These are phyloP conservation scores for Eudasyphora cyanicolor DNA, from an alignment of 2,888 invertebrate species.

Conservation along the genomic window DNA sequence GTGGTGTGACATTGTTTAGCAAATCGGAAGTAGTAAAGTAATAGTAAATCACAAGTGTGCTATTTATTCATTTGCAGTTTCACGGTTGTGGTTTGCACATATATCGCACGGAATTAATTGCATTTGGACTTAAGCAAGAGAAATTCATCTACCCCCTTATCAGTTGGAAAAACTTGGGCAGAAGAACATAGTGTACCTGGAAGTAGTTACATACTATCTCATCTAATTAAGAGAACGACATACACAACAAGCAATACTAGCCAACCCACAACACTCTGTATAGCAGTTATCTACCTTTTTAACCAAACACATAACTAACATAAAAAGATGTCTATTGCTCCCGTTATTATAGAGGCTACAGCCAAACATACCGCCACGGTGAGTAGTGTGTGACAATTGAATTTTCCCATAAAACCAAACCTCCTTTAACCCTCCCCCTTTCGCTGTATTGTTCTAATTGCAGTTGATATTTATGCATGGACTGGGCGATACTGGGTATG, in stretches of 20 bases:
- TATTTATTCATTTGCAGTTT: too few species aligned
- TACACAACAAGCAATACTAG: slow-evolving; percentile 40
- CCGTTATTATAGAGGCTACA: slow-evolving; percentile 90
- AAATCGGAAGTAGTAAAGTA: too few species aligned
- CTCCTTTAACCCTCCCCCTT: neutral
- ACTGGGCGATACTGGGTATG: slow-evolving; percentile 96
- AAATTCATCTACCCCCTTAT: too few species aligned
- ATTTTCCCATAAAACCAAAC: neutral
- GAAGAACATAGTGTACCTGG: too few species aligned
- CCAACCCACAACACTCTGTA: neutral
- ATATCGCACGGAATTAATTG: too few species aligned
- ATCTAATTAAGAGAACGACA: too few species aligned
- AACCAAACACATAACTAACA: neutral
- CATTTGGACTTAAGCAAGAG: too few species aligned
- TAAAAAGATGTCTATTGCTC: slow-evolving; percentile 81
- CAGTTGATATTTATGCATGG: slow-evolving; percentile 98
- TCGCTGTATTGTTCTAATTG: slow-evolving; percentile 80
- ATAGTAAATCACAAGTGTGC: too few species aligned
- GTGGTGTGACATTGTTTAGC: too few species aligned
- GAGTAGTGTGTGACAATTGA: slow-evolving; percentile 79
- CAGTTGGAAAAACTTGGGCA: too few species aligned
- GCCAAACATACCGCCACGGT: slow-evolving; percentile 93
- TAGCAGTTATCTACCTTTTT: neutral
- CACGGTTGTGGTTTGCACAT: too few species aligned
- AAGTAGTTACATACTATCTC: too few species aligned